phyloP scores from a whole-genome alignment of 2,113 vertebrate species.

The Dendropsophus ebraccatus region DNA sequence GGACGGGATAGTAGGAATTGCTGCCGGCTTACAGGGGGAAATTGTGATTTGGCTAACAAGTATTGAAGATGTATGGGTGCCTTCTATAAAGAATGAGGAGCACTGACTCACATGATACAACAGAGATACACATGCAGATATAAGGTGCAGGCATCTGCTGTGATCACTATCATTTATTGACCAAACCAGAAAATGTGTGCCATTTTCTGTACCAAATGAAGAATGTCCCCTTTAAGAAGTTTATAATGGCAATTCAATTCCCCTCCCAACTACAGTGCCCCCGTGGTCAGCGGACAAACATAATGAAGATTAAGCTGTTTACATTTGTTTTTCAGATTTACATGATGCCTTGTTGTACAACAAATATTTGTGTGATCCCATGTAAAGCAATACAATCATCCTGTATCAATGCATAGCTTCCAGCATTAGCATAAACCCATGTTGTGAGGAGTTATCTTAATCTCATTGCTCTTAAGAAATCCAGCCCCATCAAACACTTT shows the following conservation, averaged over 20 bases:
- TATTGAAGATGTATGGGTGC: too few relatives aligned
- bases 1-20: too few relatives aligned
- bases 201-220: background rate
- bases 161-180: too few relatives aligned
- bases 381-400: conserved; percentile 7
- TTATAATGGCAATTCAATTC: background rate
- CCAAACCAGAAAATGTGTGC: background rate
- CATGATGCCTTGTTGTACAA: conserved; percentile 35
- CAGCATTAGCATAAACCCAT: conserved; percentile 52
- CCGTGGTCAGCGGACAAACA: conserved; percentile 30
- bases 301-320: conserved; percentile 44
- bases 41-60: too few relatives aligned
- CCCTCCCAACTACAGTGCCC: background rate
- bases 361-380: conserved; percentile 49
- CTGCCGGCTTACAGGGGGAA: too few relatives aligned
- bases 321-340: conserved; percentile 37
- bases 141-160: too few relatives aligned
- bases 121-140: too few relatives aligned
- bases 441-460: conserved; percentile 53
- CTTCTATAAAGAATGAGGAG: too few relatives aligned
- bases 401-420: conserved; percentile 50
- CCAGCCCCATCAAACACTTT: conserved; percentile 11
- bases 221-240: background rate
- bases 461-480: conserved; percentile 33
- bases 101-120: too few relatives aligned